Percentiles rank a stretch among this genome's conserved stretches.
Evolutionary conservation across 2,888 invertebrate genomes (phyloP).

Genomic region (Drosophila sordidula): DNA sequence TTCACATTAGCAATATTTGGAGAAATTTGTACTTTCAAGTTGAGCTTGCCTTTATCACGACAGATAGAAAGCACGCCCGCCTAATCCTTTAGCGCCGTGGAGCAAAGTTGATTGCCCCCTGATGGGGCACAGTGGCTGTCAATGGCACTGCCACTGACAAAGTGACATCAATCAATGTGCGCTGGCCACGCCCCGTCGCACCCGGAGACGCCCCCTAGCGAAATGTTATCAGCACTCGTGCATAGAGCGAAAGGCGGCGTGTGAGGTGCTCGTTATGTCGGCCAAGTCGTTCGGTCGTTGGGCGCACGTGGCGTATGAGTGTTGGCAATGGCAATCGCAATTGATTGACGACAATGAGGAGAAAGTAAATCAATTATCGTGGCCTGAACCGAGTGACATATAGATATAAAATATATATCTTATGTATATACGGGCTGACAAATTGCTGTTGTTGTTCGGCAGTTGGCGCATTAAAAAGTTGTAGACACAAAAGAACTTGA

Average conservation of each 20-base stretch:
- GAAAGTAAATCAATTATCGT: slow-evolving; percentile 79
- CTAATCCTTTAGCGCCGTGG: slow-evolving; percentile 36
- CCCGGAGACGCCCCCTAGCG: slow-evolving; percentile 5
- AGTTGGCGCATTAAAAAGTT: slow-evolving; percentile 73
- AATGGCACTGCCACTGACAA: slow-evolving; percentile 52
- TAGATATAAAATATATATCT: slow-evolving; percentile 1
- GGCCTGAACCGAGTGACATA: slow-evolving; percentile 39
- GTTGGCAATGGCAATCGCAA: slow-evolving; percentile 61
- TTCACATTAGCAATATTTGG: background rate
- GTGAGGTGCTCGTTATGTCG: slow-evolving; percentile 49
- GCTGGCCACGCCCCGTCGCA: slow-evolving; percentile 40
- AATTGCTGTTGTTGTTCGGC: slow-evolving; percentile 60
- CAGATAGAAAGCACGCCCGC: too few species aligned
- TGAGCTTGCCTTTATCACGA: background rate
- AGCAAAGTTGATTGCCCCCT: slow-evolving; percentile 57
- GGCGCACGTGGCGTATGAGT: slow-evolving; percentile 75
- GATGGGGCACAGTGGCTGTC: slow-evolving; percentile 31
- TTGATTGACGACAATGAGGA: slow-evolving; percentile 76
- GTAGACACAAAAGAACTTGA: slow-evolving; percentile 58
- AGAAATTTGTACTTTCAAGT: background rate
- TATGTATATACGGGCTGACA: slow-evolving; percentile 49
- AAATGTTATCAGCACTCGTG: slow-evolving; percentile 67
- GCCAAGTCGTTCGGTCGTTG: slow-evolving; percentile 29
- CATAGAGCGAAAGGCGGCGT: slow-evolving; percentile 43
- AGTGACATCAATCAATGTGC: slow-evolving; percentile 76